Percentiles rank a stretch among this genome's conserved stretches.
These are phyloP conservation scores for Coregonus sp. DNA, from an alignment of 2,797 vertebrate genomes.

Conservation along the genomic window DNA sequence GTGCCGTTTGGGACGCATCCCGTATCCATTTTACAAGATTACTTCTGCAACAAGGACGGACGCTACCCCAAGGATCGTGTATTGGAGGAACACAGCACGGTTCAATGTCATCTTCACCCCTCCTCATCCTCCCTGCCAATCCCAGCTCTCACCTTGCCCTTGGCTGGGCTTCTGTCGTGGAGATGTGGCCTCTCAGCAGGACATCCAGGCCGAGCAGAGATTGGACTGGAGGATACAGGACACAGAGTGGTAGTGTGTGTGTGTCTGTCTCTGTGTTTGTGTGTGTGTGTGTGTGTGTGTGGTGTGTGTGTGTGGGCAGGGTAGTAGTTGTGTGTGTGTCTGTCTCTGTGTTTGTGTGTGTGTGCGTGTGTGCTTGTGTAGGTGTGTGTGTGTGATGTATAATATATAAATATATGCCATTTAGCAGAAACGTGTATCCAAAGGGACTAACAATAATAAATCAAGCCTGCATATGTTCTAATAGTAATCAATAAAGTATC, in stretches of 20 bases:
- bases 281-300: too few relatives aligned
- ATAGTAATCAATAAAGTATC: not conserved
- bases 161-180: constrained; percentile 23
- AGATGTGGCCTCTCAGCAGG: constrained; percentile 5
- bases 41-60: not conserved
- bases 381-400: too few relatives aligned
- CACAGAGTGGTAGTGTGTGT: too few relatives aligned
- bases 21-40: not conserved
- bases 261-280: too few relatives aligned
- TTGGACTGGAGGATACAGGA: constrained; percentile 11
- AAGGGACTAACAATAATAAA: too few relatives aligned
- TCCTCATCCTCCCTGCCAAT: not conserved
- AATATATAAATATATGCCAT: too few relatives aligned
- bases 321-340: too few relatives aligned
- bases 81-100: not conserved
- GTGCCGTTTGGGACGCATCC: not conserved
- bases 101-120: constrained; percentile 12
- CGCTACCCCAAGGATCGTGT: not conserved
- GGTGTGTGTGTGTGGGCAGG: too few relatives aligned
- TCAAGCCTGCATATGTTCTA: not conserved
- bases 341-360: too few relatives aligned
- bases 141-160: constrained; percentile 4
- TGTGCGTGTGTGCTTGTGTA: too few relatives aligned
- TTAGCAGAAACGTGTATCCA: too few relatives aligned
- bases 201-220: not conserved